These are phyloP conservation scores for Theretra japonica DNA, from an alignment of 2,888 invertebrate species.

Conservation along the genomic window DNA sequence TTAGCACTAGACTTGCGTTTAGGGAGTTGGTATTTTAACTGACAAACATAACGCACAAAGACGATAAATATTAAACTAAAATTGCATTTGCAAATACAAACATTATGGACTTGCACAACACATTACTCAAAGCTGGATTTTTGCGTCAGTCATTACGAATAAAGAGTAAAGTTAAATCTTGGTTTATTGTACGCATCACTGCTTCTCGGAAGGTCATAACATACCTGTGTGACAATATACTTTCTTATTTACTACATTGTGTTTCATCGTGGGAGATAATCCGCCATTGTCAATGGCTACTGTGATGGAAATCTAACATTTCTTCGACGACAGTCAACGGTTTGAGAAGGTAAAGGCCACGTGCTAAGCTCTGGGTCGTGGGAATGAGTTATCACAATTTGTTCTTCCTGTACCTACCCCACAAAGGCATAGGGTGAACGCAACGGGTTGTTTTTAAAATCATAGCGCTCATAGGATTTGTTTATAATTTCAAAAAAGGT, in stretches of 20 bases:
- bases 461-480: no score
- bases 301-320: conserved; percentile 5
- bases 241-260: conserved; percentile 14
- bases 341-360: background rate
- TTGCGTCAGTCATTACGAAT: conserved; percentile 28
- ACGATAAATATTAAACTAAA: background rate
- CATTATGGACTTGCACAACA: background rate
- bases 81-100: background rate
- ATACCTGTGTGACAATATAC: conserved; percentile 7
- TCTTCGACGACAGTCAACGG: background rate
- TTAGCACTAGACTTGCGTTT: no score
- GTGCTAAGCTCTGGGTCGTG: background rate
- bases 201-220: conserved; percentile 12
- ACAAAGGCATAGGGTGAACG: no score
- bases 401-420: background rate
- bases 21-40: no score
- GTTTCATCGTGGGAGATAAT: conserved; percentile 10
- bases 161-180: conserved; percentile 42
- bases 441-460: no score
- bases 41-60: no score
- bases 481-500: no score
- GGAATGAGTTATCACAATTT: background rate
- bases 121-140: background rate
- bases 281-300: conserved; percentile 3
- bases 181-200: conserved; percentile 12